phyloP scores from a whole-genome alignment of 2,797 vertebrate genomes.

The Tiaroga cobitis region DNA sequence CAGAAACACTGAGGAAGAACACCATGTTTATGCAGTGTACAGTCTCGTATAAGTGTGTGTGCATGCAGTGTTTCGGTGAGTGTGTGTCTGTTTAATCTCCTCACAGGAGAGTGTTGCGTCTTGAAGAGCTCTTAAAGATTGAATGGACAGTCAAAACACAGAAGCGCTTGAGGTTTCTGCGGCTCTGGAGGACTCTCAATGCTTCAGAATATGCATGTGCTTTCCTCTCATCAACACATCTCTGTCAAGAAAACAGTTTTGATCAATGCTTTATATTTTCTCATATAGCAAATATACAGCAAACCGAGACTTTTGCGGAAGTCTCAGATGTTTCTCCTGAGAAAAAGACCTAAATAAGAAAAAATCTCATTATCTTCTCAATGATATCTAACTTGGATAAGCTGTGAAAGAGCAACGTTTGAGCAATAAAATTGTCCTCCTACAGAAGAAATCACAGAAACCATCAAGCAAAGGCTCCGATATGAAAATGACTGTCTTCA shows the following conservation, averaged over 20 bases:
- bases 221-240: neutral
- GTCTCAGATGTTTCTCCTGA: neutral
- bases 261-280: neutral
- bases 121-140: slow-evolving; percentile 69
- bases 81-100: slow-evolving; percentile 46
- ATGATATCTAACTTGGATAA: neutral
- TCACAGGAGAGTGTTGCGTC: slow-evolving; percentile 57
- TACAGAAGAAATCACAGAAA: neutral
- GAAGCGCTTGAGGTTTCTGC: slow-evolving; percentile 75
- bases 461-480: no score
- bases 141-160: slow-evolving; percentile 74
- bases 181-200: slow-evolving; percentile 50
- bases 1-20: no score
- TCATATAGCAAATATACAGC: neutral
- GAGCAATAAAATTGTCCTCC: neutral
- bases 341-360: no score
- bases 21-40: neutral
- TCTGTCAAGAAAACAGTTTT: neutral
- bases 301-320: neutral
- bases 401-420: neutral
- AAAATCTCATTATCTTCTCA: neutral
- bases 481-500: neutral
- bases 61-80: neutral
- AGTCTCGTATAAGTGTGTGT: neutral
- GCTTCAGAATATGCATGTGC: no score